A percentile compares a stretch with the other conserved stretches of the same genome.
These are phyloP conservation scores for Apostichopus parvimensis DNA, from an alignment of 35 echinoderm and acorn worm genomes.

Conservation along the genomic window DNA sequence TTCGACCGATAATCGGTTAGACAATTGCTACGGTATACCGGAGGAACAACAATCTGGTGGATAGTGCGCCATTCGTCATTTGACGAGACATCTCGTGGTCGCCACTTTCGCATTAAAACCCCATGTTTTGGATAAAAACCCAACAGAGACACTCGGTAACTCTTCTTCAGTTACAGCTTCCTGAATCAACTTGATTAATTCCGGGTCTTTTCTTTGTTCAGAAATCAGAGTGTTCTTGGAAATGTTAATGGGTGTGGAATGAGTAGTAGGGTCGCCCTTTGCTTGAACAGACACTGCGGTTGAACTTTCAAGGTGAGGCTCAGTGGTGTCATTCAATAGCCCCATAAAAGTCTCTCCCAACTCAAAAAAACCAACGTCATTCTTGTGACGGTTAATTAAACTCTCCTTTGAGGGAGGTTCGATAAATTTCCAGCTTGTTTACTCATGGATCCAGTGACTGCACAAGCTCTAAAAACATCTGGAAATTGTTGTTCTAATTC, in stretches of 20 bases:
- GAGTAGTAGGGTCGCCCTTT: background rate
- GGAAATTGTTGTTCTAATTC: background rate
- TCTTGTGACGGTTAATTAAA: no score
- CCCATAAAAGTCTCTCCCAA: background rate
- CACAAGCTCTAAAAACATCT: constrained; percentile 38
- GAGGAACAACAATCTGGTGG: constrained; percentile 66
- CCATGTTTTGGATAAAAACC: constrained; percentile 65
- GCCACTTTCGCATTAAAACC: constrained; percentile 73
- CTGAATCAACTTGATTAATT: background rate
- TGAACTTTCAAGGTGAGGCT: background rate
- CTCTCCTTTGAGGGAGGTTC: background rate
- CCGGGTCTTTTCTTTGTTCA: constrained; percentile 43
- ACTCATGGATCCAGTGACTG: constrained; percentile 41
- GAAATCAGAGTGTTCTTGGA: background rate
- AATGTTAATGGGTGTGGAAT: background rate
- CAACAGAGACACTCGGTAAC: constrained; percentile 6
- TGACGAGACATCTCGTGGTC: constrained; percentile 44
- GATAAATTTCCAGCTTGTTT: background rate
- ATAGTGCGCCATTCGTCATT: constrained; percentile 58
- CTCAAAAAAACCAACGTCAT: no score
- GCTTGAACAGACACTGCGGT: background rate
- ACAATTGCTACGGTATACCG: background rate
- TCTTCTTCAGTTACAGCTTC: constrained; percentile 33
- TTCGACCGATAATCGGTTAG: no score
- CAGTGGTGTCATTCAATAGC: background rate